Percentiles rank a stretch among this genome's conserved stretches.
These are phyloP conservation scores for Notarius lentiginosus DNA, from an alignment of 2,113 vertebrate genomes.

Conservation along the genomic window DNA sequence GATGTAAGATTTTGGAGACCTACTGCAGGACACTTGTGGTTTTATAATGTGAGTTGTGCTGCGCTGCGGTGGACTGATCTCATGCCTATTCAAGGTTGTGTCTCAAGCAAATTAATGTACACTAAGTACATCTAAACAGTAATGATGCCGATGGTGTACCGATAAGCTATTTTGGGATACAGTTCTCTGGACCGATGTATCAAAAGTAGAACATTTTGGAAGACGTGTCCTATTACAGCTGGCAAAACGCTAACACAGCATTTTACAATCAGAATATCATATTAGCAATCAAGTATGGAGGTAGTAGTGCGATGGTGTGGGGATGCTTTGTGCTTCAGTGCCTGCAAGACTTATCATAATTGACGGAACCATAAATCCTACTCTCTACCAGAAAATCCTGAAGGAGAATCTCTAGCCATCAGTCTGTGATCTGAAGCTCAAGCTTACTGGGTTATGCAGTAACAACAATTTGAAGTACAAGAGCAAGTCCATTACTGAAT, in stretches of 20 bases:
- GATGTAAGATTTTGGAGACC: background rate
- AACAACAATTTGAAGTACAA: background rate
- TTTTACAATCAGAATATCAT: background rate
- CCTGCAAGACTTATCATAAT: background rate
- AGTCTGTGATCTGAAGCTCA: background rate
- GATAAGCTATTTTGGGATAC: background rate
- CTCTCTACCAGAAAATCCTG: background rate
- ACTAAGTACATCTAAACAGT: background rate
- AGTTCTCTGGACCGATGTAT: background rate
- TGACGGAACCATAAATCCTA: background rate
- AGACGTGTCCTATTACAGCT: background rate
- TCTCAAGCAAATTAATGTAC: background rate
- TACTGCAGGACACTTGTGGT: background rate
- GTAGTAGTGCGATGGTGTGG: background rate
- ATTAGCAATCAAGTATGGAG: background rate
- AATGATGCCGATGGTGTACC: background rate
- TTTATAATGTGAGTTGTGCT: background rate
- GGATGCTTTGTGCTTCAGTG: background rate
- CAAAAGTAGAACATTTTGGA: background rate
- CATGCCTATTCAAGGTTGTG: background rate
- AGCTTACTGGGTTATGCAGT: background rate
- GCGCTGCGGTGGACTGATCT: background rate
- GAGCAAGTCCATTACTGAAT: background rate
- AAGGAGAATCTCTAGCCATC: background rate
- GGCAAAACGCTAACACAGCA: background rate